These are phyloP conservation scores for Calonectris borealis DNA, from an alignment of 2,113 vertebrate species.

Conservation along the genomic window DNA sequence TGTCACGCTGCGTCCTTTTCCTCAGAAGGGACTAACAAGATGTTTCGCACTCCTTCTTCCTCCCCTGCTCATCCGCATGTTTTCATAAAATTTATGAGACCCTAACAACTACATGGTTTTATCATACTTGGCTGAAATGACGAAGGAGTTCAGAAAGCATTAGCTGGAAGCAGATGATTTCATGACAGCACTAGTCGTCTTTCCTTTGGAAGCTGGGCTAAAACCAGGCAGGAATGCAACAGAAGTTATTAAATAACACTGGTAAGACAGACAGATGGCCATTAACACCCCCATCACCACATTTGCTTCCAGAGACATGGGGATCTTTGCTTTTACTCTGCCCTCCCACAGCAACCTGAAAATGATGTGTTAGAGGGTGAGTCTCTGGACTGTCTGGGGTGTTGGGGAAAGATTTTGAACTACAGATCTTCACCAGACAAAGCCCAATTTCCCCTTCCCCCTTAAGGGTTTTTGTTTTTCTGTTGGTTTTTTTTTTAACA, in stretches of 20 bases:
- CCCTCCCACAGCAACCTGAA: background rate
- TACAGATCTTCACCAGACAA: background rate
- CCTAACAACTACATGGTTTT: background rate
- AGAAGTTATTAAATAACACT: background rate
- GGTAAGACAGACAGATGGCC: background rate
- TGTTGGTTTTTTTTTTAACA: background rate
- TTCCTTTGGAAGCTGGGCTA: background rate
- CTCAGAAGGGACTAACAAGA: background rate
- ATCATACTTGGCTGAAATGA: background rate
- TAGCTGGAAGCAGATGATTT: background rate
- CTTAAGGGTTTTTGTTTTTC: background rate
- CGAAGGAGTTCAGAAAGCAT: background rate
- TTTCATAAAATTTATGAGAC: background rate
- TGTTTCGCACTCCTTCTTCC: background rate
- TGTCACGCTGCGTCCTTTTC: background rate
- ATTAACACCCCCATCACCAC: background rate
- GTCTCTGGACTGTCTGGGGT: background rate
- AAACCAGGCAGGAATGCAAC: background rate
- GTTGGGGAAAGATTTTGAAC: background rate
- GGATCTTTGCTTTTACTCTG: background rate
- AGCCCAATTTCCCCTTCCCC: background rate
- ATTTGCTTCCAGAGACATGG: background rate
- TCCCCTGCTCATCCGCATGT: background rate
- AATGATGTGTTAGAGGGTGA: background rate
- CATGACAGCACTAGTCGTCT: background rate